These are phyloP conservation scores for Dallia pectoralis DNA, from an alignment of 2,797 vertebrate species.

Conservation along the genomic window DNA sequence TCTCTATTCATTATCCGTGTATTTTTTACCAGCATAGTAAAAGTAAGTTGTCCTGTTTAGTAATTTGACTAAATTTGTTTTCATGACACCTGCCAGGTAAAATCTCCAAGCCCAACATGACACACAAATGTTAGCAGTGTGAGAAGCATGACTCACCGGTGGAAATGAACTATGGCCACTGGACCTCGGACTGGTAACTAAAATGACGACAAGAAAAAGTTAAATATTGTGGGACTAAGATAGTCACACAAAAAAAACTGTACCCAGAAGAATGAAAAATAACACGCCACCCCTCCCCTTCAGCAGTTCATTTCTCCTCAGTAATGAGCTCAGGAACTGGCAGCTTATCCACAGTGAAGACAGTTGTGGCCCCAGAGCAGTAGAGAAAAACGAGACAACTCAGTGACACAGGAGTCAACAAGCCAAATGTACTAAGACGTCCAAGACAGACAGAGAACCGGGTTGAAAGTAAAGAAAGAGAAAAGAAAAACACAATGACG, in stretches of 20 bases:
- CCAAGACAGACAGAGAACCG: neutral
- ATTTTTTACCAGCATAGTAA: too few species aligned
- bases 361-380: conserved; percentile 44
- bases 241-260: neutral
- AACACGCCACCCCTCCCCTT: neutral
- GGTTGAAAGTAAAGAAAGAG: conserved; percentile 6
- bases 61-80: too few species aligned
- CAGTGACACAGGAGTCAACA: conserved; percentile 51
- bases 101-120: neutral
- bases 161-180: conserved; percentile 24
- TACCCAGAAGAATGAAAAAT: conserved; percentile 5
- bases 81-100: neutral
- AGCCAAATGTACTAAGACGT: conserved; percentile 59
- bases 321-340: neutral
- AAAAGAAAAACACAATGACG: conserved; percentile 13
- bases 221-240: neutral
- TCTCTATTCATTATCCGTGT: too few species aligned
- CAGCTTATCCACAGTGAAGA: conserved; percentile 51
- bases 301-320: neutral
- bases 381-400: conserved; percentile 37
- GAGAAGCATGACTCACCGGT: conserved; percentile 62
- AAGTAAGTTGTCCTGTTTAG: too few species aligned
- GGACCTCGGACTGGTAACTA: conserved; percentile 30
- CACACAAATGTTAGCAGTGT: neutral
- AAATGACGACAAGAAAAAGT: neutral